Base-by-base conservation (phyloP, 2,888 invertebrate species). In the Sarcophaga carnaria region DNA sequence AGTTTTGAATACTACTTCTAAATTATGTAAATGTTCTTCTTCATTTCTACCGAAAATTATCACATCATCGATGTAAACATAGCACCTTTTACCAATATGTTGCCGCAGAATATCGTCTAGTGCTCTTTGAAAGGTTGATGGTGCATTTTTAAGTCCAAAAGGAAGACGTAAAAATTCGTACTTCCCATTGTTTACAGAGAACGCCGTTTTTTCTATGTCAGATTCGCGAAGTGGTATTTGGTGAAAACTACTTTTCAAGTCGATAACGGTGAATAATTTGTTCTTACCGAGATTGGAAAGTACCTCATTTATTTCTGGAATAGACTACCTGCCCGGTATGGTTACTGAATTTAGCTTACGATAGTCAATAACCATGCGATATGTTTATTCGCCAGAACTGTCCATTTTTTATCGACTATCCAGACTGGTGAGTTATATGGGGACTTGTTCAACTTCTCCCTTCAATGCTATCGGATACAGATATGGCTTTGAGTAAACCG, bases 31-130 rank as follows among this genome's bases (percentile, higher is more conserved):
- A 62, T 37, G 60, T 22, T n/a, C 25, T 75, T 75, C 22, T 14
- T 75, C 75, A 49, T 49, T 49, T 12, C 49, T 49, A 3, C 49
- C 64, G n/a, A 77, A 77, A 11, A 77, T 77, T 17, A 66, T 67
- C 4, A 77, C 45, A 66, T 77, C 67, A 54, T 77, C 77, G n/a
- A 59, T 77, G 67, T 77, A 77, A 8, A 77, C 77, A 49, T 63
- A 77, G 59, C 77, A 77, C 25, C 47, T 77, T 62, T 67, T 77
- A 11, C 77, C 59, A 54, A 37, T 25, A 77, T 77, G 12, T 54
- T 77, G 5, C 59, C 10, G 62, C 2, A 17, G 62, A 6, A 62
- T 67, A 25, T 77, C 69, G 27, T 77, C 77, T 66, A 77, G 4
- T 0, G 10, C 62, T 2, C 62, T 17, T 20, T 62, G 62, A 20